These are phyloP conservation scores for Mesembrinibis cayennensis DNA, from an alignment of 2,113 vertebrate genomes.

Conservation along the genomic window DNA sequence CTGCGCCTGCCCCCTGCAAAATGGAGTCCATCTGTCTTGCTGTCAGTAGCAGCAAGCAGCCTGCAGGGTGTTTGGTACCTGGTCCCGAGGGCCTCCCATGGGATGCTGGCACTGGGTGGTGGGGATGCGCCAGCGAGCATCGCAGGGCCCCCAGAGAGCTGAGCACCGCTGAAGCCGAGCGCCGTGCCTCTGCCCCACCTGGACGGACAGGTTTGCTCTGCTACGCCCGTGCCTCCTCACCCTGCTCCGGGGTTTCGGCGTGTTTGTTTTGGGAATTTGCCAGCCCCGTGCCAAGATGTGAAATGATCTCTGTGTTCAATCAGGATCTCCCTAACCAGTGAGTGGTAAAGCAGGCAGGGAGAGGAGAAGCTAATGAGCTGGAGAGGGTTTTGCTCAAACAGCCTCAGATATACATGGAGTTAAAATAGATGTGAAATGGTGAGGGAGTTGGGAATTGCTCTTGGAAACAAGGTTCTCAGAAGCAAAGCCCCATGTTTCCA, in stretches of 20 bases:
- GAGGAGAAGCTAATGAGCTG: neutral
- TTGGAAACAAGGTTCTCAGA: neutral
- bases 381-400: neutral
- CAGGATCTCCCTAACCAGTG: neutral
- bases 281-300: neutral
- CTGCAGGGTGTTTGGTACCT: neutral
- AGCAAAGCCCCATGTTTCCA: neutral
- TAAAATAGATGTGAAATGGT: neutral
- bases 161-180: neutral
- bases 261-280: slow-evolving; percentile 23
- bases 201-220: slow-evolving; percentile 12
- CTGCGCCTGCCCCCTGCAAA: neutral
- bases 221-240: neutral
- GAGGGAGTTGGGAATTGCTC: neutral
- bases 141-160: neutral
- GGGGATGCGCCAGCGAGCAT: accelerated
- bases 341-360: neutral
- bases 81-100: accelerated
- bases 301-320: neutral
- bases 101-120: neutral
- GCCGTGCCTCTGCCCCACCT: neutral
- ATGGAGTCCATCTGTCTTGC: neutral
- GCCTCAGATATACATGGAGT: neutral
- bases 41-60: neutral
- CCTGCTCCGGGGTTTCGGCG: accelerated